These are phyloP conservation scores for Dicentrarchus labrax DNA, from an alignment of 2,113 vertebrate species.

Conservation along the genomic window DNA sequence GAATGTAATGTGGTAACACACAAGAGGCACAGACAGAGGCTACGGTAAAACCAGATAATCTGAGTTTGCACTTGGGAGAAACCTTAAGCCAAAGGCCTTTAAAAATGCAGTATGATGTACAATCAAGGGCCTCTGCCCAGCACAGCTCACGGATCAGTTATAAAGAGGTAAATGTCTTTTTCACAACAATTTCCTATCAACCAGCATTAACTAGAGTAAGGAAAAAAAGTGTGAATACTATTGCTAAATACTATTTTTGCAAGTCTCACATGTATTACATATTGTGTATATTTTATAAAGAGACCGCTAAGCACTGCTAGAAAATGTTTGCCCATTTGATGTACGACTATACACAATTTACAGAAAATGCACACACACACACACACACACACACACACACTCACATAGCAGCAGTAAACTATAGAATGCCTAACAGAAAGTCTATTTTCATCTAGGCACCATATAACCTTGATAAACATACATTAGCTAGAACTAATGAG, in stretches of 20 bases:
- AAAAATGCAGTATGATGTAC: constrained; percentile 66
- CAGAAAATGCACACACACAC: constrained; percentile 40
- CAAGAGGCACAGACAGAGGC: constrained; percentile 43
- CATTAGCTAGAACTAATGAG: constrained; percentile 22
- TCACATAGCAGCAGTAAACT: constrained; percentile 63
- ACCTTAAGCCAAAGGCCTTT: constrained; percentile 64
- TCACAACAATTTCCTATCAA: constrained; percentile 77
- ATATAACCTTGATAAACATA: constrained; percentile 47
- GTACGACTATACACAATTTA: constrained; percentile 55
- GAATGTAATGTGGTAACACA: constrained; percentile 11
- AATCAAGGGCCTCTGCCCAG: constrained; percentile 70
- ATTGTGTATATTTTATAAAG: constrained; percentile 67
- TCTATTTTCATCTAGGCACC: constrained; percentile 69
- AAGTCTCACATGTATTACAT: constrained; percentile 63
- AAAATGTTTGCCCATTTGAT: constrained; percentile 58
- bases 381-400: constrained; percentile 35
- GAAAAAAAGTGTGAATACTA: constrained; percentile 78
- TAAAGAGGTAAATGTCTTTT: constrained; percentile 80
- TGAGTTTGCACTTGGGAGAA: constrained; percentile 66
- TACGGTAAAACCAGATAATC: constrained; percentile 48
- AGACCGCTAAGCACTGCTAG: constrained; percentile 67
- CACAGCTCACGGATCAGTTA: constrained; percentile 68
- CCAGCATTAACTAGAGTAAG: constrained; percentile 72
- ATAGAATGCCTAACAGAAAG: constrained; percentile 46
- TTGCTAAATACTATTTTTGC: constrained; percentile 82